Percentiles rank a stretch among this genome's conserved stretches.
Conservation (phyloP, 2,797 vertebrate genomes). For the Schizopygopsis pylzovi region DNA sequence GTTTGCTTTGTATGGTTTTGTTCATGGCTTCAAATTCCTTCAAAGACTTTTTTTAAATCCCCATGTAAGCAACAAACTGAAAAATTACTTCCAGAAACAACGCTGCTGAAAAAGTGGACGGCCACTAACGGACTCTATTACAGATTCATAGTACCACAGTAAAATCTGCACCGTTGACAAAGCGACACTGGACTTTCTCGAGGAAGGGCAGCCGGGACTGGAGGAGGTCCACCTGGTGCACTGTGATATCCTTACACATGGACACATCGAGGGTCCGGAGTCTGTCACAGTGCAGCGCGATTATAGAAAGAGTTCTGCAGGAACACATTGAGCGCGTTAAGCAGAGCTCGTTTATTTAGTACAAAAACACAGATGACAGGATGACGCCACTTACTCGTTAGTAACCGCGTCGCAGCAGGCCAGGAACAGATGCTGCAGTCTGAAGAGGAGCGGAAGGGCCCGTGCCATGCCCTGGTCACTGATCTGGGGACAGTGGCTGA, state of each 20-base stretch:
- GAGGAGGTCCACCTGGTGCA: conserved; percentile 73
- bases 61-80: neutral
- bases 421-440: conserved; percentile 83
- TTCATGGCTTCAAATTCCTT: neutral
- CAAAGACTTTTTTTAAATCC: neutral
- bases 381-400: conserved; percentile 72
- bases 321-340: neutral
- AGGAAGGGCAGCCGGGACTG: conserved; percentile 81
- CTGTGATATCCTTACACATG: conserved; percentile 79
- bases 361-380: neutral
- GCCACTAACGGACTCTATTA: neutral
- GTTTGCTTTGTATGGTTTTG: neutral
- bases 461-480: conserved; percentile 78
- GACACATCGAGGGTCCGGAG: conserved; percentile 83
- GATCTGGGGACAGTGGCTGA: conserved; percentile 81
- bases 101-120: neutral
- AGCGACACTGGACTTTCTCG: conserved; percentile 77
- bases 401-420: conserved; percentile 82
- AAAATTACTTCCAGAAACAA: neutral
- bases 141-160: conserved; percentile 61
- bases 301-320: conserved; percentile 77
- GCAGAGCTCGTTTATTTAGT: neutral
- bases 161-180: conserved; percentile 76
- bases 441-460: conserved; percentile 72
- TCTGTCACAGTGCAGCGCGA: conserved; percentile 76